phyloP scores from a whole-genome alignment of 2,888 invertebrate species.

The Watsonalla cultraria region DNA sequence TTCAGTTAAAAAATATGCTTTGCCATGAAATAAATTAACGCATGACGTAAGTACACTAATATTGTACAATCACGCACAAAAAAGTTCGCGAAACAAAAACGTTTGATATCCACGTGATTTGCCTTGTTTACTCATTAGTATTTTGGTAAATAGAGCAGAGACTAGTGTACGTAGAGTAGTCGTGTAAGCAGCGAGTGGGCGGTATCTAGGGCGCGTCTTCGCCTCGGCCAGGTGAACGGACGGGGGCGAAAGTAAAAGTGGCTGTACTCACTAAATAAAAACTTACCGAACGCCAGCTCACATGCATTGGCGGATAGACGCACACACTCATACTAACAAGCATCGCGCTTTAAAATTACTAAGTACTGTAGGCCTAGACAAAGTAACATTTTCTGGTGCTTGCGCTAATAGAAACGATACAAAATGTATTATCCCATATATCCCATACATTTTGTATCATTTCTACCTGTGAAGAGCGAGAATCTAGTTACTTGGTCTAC shows the following conservation, averaged over 20 bases:
- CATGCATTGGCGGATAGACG: no score
- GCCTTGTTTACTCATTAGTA: conserved; percentile 4
- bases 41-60: neutral
- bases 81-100: neutral
- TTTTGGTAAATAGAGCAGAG: conserved; percentile 6
- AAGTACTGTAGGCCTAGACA: no score
- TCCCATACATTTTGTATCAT: no score
- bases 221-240: conserved; percentile 55
- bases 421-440: no score
- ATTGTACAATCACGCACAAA: neutral
- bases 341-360: no score
- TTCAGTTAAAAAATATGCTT: neutral
- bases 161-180: conserved; percentile 13
- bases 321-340: no score
- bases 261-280: conserved; percentile 2
- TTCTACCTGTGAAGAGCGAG: no score
- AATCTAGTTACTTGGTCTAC: no score
- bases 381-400: no score
- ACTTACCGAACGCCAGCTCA: conserved; percentile 4
- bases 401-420: no score
- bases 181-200: conserved; percentile 29
- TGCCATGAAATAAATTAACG: no score
- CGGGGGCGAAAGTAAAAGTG: conserved; percentile 71
- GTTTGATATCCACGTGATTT: neutral
- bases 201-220: conserved; percentile 46